phyloP scores from a whole-genome alignment of 2,113 vertebrate genomes.

The Aspidoscelis tigris region DNA sequence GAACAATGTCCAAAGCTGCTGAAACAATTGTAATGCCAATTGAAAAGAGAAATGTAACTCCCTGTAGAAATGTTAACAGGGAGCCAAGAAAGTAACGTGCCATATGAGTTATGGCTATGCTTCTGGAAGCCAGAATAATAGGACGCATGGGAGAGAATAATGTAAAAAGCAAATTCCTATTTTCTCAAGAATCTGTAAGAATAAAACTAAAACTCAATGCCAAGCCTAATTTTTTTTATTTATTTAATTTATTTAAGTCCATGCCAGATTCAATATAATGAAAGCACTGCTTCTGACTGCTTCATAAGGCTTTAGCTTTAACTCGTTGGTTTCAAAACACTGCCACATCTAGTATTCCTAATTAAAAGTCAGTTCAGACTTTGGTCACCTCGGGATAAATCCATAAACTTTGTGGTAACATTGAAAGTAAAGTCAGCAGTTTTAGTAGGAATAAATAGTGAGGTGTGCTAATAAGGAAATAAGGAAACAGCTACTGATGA shows the following conservation, averaged over 20 bases:
- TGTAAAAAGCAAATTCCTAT: conserved; percentile 9
- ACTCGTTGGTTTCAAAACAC: not conserved
- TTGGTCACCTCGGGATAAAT: not conserved
- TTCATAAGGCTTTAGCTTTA: not conserved
- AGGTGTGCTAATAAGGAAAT: no score
- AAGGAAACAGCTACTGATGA: no score
- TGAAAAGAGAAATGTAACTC: conserved; percentile 5
- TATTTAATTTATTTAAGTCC: not conserved
- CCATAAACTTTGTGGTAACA: not conserved
- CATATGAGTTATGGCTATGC: not conserved
- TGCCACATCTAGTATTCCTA: not conserved
- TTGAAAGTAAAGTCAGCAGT: no score
- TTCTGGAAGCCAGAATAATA: conserved; percentile 11
- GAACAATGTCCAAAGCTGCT: conserved; percentile 15
- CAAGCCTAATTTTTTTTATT: conserved; percentile 11
- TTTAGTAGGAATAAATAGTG: no score
- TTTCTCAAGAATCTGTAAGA: not conserved
- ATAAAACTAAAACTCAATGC: not conserved
- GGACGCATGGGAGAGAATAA: not conserved
- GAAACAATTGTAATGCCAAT: not conserved
- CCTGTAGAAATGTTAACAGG: not conserved
- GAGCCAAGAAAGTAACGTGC: not conserved
- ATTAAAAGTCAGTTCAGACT: not conserved
- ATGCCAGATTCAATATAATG: not conserved
- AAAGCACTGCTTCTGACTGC: not conserved